Conservation (phyloP, 92 coral and sea anemone genomes). For the Palythoa grandiflora region DNA sequence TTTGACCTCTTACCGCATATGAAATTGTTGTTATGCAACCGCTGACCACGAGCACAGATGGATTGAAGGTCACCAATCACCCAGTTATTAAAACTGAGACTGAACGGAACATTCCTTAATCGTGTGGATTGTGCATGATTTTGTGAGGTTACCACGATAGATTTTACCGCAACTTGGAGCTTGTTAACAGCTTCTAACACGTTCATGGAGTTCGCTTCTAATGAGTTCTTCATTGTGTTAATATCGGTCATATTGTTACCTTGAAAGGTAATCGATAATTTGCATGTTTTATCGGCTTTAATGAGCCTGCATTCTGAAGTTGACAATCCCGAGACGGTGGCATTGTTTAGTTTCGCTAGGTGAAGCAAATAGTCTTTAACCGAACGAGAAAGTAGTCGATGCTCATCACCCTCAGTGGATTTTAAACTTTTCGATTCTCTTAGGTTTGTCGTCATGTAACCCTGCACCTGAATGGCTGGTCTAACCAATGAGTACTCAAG, state of each 20-base stretch:
- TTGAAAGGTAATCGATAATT: constrained; percentile 51
- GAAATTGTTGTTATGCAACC: constrained; percentile 54
- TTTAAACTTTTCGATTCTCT: not conserved
- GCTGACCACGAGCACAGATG: constrained; percentile 62
- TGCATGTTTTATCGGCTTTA: constrained; percentile 44
- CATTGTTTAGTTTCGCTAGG: constrained; percentile 52
- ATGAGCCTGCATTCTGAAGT: constrained; percentile 31
- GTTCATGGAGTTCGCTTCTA: constrained; percentile 57
- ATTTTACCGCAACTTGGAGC: constrained; percentile 51
- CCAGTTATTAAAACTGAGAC: constrained; percentile 57
- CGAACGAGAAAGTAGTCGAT: constrained; percentile 11
- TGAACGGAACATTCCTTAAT: constrained; percentile 19
- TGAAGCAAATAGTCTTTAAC: constrained; percentile 34
- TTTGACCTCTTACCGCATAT: constrained; percentile 72
- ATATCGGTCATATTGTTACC: constrained; percentile 60
- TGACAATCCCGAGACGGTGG: constrained; percentile 41
- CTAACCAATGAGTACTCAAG: constrained; percentile 62
- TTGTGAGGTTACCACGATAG: constrained; percentile 63
- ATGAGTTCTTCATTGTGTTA: constrained; percentile 36
- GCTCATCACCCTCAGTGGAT: not conserved
- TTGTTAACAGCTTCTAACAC: constrained; percentile 66
- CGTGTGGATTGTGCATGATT: constrained; percentile 33
- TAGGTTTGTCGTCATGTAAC: constrained; percentile 28
- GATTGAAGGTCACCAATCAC: constrained; percentile 51
- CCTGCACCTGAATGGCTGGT: constrained; percentile 51